A percentile compares a stretch with the other conserved stretches of the same genome.
These are phyloP conservation scores for Apogon talboti DNA, from an alignment of 2,797 vertebrate genomes.

Conservation along the genomic window DNA sequence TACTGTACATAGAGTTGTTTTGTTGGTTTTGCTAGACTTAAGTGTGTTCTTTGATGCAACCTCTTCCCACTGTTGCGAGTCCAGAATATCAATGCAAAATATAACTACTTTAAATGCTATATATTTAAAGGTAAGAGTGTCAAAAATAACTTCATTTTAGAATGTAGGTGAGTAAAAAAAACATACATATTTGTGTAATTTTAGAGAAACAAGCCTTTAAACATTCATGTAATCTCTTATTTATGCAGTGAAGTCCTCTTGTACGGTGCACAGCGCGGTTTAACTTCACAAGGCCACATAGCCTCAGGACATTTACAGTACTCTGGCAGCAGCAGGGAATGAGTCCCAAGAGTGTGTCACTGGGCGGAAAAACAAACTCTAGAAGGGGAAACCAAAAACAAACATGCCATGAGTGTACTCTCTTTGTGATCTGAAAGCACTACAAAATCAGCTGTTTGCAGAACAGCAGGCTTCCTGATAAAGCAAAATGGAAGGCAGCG, in stretches of 20 bases:
- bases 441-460: constrained; percentile 36
- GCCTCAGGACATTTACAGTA: constrained; percentile 28
- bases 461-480: constrained; percentile 1
- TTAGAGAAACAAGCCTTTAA: constrained; percentile 26
- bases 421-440: constrained; percentile 4
- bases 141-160: no score
- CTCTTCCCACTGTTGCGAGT: no score
- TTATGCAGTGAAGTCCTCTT: constrained; percentile 27
- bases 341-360: constrained; percentile 36
- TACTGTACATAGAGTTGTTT: no score
- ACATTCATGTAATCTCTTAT: constrained; percentile 41
- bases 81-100: no score
- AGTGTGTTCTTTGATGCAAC: no score
- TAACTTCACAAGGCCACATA: constrained; percentile 31
- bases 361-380: constrained; percentile 53
- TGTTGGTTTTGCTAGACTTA: no score
- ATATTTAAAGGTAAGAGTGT: no score
- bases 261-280: constrained; percentile 19
- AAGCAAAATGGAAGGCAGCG: constrained; percentile 23
- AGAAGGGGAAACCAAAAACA: constrained; percentile 38
- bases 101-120: no score
- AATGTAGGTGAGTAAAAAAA: not conserved
- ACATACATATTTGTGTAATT: not conserved
- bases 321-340: constrained; percentile 38
- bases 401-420: constrained; percentile 16